Percentiles rank a stretch among this genome's conserved stretches.
Conservation (phyloP, 2,888 invertebrate genomes). For the Embidobia sp. region DNA sequence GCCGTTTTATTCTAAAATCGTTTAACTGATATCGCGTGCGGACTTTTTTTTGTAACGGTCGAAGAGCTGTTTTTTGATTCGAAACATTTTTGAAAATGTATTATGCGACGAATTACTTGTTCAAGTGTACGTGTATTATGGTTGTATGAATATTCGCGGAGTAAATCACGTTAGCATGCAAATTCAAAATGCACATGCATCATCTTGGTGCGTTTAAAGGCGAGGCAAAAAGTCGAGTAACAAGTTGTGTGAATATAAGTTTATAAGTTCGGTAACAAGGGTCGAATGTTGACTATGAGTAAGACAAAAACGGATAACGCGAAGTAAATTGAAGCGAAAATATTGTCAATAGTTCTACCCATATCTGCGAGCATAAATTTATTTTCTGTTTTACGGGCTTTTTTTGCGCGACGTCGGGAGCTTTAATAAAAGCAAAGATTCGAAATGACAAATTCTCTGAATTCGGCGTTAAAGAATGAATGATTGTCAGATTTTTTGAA, state of each 20-base stretch:
- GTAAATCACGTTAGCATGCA: constrained; percentile 6
- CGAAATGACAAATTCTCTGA: background rate
- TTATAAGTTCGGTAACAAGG: constrained; percentile 32
- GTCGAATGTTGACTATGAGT: constrained; percentile 34
- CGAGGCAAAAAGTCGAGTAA: constrained; percentile 21
- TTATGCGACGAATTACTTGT: background rate
- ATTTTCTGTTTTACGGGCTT: constrained; percentile 17
- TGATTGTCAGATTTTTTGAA: background rate
- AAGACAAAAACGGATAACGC: constrained; percentile 35
- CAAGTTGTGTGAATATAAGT: constrained; percentile 22
- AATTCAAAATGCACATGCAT: constrained; percentile 10
- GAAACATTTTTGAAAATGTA: no score
- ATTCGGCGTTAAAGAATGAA: background rate
- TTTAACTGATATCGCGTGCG: no score
- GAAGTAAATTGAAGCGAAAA: constrained; percentile 35
- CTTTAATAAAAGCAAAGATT: background rate
- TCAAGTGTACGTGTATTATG: background rate
- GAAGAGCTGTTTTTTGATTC: no score
- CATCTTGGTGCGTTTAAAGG: constrained; percentile 6
- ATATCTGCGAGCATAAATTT: constrained; percentile 29
- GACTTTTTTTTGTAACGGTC: no score
- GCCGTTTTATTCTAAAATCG: no score
- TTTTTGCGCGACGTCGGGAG: background rate
- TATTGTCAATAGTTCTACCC: constrained; percentile 34
- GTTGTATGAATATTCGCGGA: background rate